Conservation (phyloP, 2,797 vertebrate genomes). For the Poeciliopsis paucimaculata region DNA sequence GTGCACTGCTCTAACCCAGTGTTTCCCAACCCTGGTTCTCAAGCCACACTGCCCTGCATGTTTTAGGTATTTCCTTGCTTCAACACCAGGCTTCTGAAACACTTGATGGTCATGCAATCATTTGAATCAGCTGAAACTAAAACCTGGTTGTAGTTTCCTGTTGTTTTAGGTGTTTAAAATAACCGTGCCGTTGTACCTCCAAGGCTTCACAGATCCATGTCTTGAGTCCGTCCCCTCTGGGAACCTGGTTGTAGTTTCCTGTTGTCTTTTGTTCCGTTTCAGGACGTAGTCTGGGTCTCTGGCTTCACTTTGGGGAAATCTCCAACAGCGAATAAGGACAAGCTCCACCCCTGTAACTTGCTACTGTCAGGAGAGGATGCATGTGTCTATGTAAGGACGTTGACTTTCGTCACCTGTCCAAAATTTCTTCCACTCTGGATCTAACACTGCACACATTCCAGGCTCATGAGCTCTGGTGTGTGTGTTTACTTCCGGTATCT, state of each 20-base stretch:
- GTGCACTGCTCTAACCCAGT: no score
- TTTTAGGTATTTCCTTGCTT: no score
- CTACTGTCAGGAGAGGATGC: conserved; percentile 68
- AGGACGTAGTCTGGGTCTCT: conserved; percentile 73
- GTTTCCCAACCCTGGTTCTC: no score
- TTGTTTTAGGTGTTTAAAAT: no score
- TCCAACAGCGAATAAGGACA: conserved; percentile 72
- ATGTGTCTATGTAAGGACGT: conserved; percentile 73
- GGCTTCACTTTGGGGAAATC: conserved; percentile 78
- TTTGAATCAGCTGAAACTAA: no score
- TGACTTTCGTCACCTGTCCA: not conserved
- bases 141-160: no score
- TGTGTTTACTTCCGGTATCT: not conserved
- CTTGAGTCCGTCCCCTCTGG: conserved; percentile 39
- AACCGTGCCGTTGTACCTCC: conserved; percentile 40
- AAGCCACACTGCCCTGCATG: no score
- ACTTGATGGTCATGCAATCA: no score
- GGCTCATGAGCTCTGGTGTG: not conserved
- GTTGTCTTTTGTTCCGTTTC: conserved; percentile 30
- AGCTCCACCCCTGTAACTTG: conserved; percentile 75
- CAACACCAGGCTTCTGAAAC: no score
- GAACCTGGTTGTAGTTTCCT: conserved; percentile 25
- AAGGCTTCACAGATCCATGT: not conserved
- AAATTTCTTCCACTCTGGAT: not conserved
- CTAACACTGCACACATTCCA: not conserved